Base-by-base conservation (phyloP, 2,888 invertebrate genomes). In the Scaptodrosophila latifasciaeformis region DNA sequence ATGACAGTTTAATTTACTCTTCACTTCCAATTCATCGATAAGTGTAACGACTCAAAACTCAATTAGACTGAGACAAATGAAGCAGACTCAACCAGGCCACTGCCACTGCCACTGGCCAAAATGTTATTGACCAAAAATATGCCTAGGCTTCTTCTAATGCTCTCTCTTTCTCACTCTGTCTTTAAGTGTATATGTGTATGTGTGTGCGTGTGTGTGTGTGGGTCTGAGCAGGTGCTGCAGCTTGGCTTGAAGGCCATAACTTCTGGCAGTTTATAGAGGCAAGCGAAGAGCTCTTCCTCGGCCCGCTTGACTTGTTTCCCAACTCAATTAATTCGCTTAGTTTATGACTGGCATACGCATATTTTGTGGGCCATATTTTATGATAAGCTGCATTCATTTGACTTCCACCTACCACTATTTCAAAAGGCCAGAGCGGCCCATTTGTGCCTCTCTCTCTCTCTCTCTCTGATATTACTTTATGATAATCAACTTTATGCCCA, bases 1-100 rank as follows among this genome's bases (percentile, higher is more conserved):
- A 85, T 84, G 85, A 85, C 83, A 79, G 83, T 84, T 85, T 85
- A 83, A 85, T 85, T 84, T 83, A 82, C 81, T 82, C 84, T n/a
- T 71, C 72, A 72, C 70, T 76, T 70, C 37, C 37, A 37, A 18
- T 37, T 12, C 34, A 17, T 15, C 76, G 76, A 67, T 76, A 69
- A 76, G 70, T 69, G 72, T 71, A 72, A 75, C 72, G 72, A 67
- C 70, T 57, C 72, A 72, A 72, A 76, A 72, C 72, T 72, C 72
- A 72, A 72, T 72, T 72, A 76, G 72, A 37, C 15, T 10, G 9
- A 19, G 35, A n/a, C 9, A 3, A 34, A n/a, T n/a, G 37, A 39
- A 30, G 45, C 45, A 47, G 30, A 18, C 18, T 10, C 2, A 66
- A 35, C 59, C 21, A 21, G 21, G 12, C 59, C 13, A 17, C 18